Conservation (phyloP, 2,888 invertebrate species). For the Epirrita christyi region DNA sequence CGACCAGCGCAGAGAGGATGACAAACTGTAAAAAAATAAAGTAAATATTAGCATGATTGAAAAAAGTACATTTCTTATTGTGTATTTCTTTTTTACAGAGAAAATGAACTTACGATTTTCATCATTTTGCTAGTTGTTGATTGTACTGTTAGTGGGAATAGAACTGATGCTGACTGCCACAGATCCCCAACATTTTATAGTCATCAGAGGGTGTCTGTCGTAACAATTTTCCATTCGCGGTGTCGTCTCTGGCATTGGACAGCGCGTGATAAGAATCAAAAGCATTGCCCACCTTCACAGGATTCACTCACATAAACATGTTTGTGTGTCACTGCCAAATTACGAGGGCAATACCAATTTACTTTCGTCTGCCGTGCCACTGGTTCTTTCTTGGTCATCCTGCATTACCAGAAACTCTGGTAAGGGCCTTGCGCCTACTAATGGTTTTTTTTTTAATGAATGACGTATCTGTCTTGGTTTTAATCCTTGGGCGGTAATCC, state of each 20-base stretch:
- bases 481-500: no score
- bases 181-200: constrained; percentile 65
- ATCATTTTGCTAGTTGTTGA: constrained; percentile 69
- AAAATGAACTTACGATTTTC: constrained; percentile 68
- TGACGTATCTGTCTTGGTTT: no score
- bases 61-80: background rate
- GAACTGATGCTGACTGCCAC: constrained; percentile 56
- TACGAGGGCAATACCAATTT: constrained; percentile 18
- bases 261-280: constrained; percentile 70
- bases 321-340: constrained; percentile 34
- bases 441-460: no score
- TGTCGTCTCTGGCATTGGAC: constrained; percentile 73
- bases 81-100: background rate
- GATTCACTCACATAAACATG: constrained; percentile 52
- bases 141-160: constrained; percentile 57
- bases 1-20: constrained; percentile 66
- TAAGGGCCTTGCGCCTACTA: no score
- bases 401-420: no score
- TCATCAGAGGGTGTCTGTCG: constrained; percentile 49
- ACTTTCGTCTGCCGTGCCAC: background rate
- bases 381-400: no score
- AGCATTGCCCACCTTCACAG: constrained; percentile 42
- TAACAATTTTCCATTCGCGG: constrained; percentile 53
- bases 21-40: constrained; percentile 57
- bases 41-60: background rate